A percentile compares a stretch with the other conserved stretches of the same genome.
These are phyloP conservation scores for Ormyrus labotus DNA, from an alignment of 2,888 invertebrate genomes.

Conservation along the genomic window DNA sequence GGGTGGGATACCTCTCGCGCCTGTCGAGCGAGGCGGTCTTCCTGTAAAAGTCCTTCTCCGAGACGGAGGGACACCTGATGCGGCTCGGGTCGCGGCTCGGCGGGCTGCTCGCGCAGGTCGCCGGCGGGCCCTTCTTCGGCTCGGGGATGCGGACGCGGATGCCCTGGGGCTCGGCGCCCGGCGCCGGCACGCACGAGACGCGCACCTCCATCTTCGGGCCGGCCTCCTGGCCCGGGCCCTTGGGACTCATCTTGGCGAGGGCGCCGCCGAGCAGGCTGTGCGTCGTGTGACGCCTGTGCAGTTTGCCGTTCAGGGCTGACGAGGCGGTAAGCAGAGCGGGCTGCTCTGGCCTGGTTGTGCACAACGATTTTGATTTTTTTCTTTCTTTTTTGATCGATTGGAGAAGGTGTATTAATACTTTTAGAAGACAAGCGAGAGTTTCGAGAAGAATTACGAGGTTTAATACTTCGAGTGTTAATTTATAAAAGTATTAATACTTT, in stretches of 20 bases:
- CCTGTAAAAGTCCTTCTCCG: constrained; percentile 71
- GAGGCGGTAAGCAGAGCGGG: neutral
- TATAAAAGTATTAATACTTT: too few relatives aligned
- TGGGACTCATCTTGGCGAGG: constrained; percentile 69
- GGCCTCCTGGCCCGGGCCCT: constrained; percentile 68
- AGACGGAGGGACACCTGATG: constrained; percentile 68
- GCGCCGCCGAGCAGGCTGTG: constrained; percentile 43
- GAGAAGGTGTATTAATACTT: too few relatives aligned
- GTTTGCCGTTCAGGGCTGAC: constrained; percentile 65
- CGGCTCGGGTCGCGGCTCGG: constrained; percentile 61
- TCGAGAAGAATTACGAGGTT: too few relatives aligned
- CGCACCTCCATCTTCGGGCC: constrained; percentile 69
- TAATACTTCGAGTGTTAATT: neutral
- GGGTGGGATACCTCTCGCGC: constrained; percentile 70
- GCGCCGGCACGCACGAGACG: constrained; percentile 69
- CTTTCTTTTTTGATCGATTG: neutral
- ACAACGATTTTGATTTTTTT: neutral
- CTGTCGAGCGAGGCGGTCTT: constrained; percentile 70
- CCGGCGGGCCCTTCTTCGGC: constrained; percentile 68
- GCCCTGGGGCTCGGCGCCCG: constrained; percentile 71
- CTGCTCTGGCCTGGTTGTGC: constrained; percentile 5
- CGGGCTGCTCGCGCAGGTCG: constrained; percentile 60
- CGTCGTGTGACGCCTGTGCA: constrained; percentile 61
- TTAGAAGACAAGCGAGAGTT: too few relatives aligned
- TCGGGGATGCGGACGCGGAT: constrained; percentile 72